Base-by-base conservation (phyloP, 2,113 vertebrate genomes). In the Ammodytes marinus region DNA sequence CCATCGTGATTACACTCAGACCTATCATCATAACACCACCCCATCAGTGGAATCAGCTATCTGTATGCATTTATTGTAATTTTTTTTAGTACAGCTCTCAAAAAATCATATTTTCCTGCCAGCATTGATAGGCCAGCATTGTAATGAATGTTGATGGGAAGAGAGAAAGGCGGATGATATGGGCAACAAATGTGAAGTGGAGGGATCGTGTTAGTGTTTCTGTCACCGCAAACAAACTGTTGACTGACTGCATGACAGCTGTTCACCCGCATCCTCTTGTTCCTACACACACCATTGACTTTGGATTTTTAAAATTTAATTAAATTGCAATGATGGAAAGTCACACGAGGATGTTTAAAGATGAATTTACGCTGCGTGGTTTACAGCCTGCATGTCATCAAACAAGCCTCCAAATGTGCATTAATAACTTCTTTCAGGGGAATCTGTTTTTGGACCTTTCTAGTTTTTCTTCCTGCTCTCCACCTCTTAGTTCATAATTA, bases 261-360 rank as follows among this genome's bases (percentile, higher is more conserved):
- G 64, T 75, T 74, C 43, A 79, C 73, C 63, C 35, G 54, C 66
- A 75, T 11, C 39, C 47, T 65, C 63, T 74, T 75, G 63, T 69
- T 85, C 70, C 59, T 75, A 64, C 82, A 64, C 82, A 68, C 45
- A 0, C 76, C 69, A 57, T 58, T 78, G 84, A 69, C 73, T 84
- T 81, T 2, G 57, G 27, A 46, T 80, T 80, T 78, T 61, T 27
- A 27, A 59, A 68, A 80, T 75, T 45, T 86, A 61, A 86, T 19
- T 74, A 74, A 80, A 77, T 12, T 65, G 75, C 60, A 37, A 37
- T 27, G 7, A 39, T 19, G 77, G 39, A 64, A 83, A 75, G 65
- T 60, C 15, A 60, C 37, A 73, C 11, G 1, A 6, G 68, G 60
- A 72, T 68, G 27, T 54, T 83, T 75, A 54, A 46, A 79, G 69